Conservation (phyloP, 2,888 invertebrate genomes). For the Cheilosia vernalis region DNA sequence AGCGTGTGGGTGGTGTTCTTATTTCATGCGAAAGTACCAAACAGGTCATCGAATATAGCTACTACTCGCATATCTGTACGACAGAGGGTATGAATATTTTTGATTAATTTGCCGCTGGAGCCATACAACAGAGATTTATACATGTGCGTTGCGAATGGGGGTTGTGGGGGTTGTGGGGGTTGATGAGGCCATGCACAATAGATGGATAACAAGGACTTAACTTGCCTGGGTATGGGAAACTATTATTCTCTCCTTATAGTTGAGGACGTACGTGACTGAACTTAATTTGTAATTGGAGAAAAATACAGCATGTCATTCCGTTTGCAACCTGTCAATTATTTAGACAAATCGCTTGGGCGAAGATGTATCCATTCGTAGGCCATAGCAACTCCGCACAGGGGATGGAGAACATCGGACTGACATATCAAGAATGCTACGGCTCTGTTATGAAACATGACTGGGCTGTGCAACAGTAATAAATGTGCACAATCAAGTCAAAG, state of each 20-base stretch:
- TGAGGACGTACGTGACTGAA: conserved; percentile 37
- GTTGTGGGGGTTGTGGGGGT: too few species aligned
- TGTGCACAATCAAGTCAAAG: conserved; percentile 8
- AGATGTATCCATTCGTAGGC: conserved; percentile 6
- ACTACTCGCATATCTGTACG: conserved; percentile 7
- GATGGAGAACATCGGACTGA: not conserved
- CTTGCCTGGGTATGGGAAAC: not conserved
- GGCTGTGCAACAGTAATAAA: conserved; percentile 21
- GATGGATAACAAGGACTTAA: conserved; percentile 27
- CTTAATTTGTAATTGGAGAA: conserved; percentile 68
- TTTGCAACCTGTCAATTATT: conserved; percentile 70
- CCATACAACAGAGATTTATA: not conserved
- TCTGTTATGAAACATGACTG: conserved; percentile 26
- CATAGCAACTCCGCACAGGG: not conserved
- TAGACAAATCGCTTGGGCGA: conserved; percentile 56
- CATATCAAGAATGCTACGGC: conserved; percentile 12
- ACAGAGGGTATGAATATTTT: conserved; percentile 61
- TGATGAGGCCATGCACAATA: conserved; percentile 5
- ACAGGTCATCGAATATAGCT: conserved; percentile 25
- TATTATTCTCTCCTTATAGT: conserved; percentile 10
- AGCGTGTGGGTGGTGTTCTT: not conserved
- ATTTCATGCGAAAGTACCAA: conserved; percentile 6
- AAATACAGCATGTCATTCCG: conserved; percentile 50
- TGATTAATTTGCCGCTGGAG: conserved; percentile 62
- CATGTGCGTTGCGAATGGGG: not conserved